Base-by-base conservation (phyloP, 2,113 vertebrate genomes). In the Puffinus mauretanicus region DNA sequence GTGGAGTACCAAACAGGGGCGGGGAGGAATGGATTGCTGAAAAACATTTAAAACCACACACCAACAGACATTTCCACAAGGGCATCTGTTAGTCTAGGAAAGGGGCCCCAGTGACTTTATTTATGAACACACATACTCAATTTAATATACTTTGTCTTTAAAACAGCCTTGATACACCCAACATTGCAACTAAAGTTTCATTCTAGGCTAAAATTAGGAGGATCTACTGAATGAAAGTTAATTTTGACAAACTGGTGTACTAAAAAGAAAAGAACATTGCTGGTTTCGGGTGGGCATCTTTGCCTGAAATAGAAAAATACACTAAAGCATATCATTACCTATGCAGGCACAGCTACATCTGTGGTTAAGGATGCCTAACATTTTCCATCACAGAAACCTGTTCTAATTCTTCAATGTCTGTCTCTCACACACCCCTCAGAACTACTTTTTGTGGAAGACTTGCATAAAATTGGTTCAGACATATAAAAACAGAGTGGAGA, bases 221-320 rank as follows among this genome's bases (percentile, higher is more conserved):
- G 15, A 75, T 21, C 38, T 78, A 60, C 51, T 58, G 9, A 79
- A 87, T 57, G 5, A 47, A 80, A 86, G 51, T 73, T 70, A 66
- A 58, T 83, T 94, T 82, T 83, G 57, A 89, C 29, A 64, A 91
- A 91, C 1, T 24, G 24, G 14, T 88, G 22, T 29, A 71, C 42
- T 54, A 42, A 61, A 77, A 80, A 70, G 30, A 83, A 88, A 52
- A 65, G 11, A 92, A 75, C 64, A 79, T 55, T 67, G 72, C 52
- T 86, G 27, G 47, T 42, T 94, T 92, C 0, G 8, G 49, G 69
- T 72, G 70, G 65, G 38, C n/a, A 81, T 75, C 76, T 88, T 81
- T 55, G 55, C 67, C 86, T 44, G 29, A 89, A 89, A 92, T 36
- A 96, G 91, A 66, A 92, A 86, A 83, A 73, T 12, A 75, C 42